Percentiles rank a stretch among this genome's conserved stretches.
Conservation (phyloP, 2,888 invertebrate species). For the Anoplius nigerrimus region DNA sequence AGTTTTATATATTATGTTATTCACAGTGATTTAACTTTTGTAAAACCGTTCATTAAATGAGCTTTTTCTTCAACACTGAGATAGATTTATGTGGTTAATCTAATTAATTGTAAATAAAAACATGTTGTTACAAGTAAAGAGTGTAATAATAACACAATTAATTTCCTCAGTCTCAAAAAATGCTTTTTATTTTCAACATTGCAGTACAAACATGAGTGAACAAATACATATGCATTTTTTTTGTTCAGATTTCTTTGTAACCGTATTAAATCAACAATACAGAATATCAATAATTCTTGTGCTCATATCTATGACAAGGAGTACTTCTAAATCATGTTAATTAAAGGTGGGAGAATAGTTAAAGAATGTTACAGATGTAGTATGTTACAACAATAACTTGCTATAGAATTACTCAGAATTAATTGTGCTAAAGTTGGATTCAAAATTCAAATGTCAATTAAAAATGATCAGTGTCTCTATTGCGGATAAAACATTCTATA, state of each 20-base stretch:
- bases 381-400: background rate
- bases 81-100: background rate
- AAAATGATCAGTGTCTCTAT: background rate
- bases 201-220: slow-evolving; percentile 66
- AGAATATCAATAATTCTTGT: slow-evolving; percentile 35
- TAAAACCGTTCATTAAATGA: background rate
- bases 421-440: slow-evolving; percentile 3
- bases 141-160: slow-evolving; percentile 11
- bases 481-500: slow-evolving; percentile 6
- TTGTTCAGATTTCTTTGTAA: slow-evolving; percentile 57
- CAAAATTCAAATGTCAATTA: background rate
- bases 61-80: background rate
- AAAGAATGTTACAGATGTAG: no score
- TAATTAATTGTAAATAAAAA: background rate
- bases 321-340: slow-evolving; percentile 5
- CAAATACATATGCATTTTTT: slow-evolving; percentile 63
- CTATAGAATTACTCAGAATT: background rate
- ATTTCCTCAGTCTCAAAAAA: slow-evolving; percentile 51
- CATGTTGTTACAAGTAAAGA: background rate
- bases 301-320: slow-evolving; percentile 24
- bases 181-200: slow-evolving; percentile 68
- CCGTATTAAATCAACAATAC: slow-evolving; percentile 35
- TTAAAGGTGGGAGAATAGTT: background rate
- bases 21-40: background rate
- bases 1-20: slow-evolving; percentile 1